Evolutionary conservation across 1,140 invertebrate species (phyloP).

Genomic region (Trinorchestia longiramus): DNA sequence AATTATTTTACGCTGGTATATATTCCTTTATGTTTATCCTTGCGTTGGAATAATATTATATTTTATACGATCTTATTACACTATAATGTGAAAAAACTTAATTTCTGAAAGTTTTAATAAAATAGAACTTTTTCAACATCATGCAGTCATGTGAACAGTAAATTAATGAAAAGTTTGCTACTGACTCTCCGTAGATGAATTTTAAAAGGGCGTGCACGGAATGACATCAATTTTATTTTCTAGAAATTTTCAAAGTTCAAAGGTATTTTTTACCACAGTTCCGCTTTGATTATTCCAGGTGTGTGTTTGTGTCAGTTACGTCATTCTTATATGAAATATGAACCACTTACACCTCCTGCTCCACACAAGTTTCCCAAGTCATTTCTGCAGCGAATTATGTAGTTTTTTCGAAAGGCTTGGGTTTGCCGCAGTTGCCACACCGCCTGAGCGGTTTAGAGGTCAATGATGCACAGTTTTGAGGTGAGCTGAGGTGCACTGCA

Average conservation of each 20-base stretch:
- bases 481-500: neutral
- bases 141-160: too few species aligned
- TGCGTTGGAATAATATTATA: neutral
- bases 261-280: neutral
- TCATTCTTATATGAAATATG: neutral
- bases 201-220: neutral
- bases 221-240: neutral
- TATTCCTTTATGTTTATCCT: neutral
- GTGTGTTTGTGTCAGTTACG: neutral
- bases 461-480: neutral
- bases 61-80: neutral
- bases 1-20: too few species aligned
- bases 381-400: neutral
- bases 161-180: too few species aligned
- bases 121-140: too few species aligned
- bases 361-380: neutral
- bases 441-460: neutral
- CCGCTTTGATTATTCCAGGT: neutral
- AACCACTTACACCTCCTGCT: neutral
- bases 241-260: neutral
- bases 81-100: neutral
- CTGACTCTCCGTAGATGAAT: too few species aligned
- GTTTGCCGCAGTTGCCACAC: slow-evolving; percentile 1
- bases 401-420: neutral
- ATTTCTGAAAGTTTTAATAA: neutral